Evolutionary conservation across 2,113 vertebrate genomes (phyloP).

Genomic region (Semnopithecus entellus): DNA sequence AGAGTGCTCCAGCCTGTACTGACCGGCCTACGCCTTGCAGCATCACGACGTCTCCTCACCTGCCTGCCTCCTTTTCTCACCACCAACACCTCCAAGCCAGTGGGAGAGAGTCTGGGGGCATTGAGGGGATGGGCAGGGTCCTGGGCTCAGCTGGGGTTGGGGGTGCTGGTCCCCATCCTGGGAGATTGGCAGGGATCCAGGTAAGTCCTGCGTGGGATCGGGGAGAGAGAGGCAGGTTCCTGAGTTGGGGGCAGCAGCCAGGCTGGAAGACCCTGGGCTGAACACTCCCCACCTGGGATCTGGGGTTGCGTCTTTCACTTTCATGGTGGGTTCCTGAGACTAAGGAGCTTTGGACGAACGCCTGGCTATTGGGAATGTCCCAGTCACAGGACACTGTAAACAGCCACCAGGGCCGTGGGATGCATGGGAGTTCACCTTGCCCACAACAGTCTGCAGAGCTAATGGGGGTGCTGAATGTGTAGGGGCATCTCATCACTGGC

Average conservation of each 20-base stretch:
- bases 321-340: not conserved
- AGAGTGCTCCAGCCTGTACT: not conserved
- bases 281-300: rapidly evolving
- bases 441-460: not conserved
- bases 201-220: not conserved
- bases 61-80: not conserved
- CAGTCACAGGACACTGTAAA: not conserved
- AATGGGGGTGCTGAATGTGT: too few relatives aligned
- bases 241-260: not conserved
- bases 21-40: rapidly evolving
- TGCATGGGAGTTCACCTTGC: rapidly evolving
- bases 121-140: not conserved
- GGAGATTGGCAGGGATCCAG: not conserved
- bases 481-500: not conserved
- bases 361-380: not conserved
- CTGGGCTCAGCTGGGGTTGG: not conserved
- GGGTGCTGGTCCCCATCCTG: not conserved
- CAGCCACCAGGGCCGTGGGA: rapidly evolving
- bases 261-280: not conserved
- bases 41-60: not conserved
- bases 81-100: rapidly evolving
- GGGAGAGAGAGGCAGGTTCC: too few relatives aligned
- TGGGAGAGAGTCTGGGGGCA: not conserved
- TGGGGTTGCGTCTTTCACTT: not conserved
- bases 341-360: not conserved